Evolutionary conservation across 1,140 invertebrate species (phyloP).

Genomic region (Cheumatopsyche charites): DNA sequence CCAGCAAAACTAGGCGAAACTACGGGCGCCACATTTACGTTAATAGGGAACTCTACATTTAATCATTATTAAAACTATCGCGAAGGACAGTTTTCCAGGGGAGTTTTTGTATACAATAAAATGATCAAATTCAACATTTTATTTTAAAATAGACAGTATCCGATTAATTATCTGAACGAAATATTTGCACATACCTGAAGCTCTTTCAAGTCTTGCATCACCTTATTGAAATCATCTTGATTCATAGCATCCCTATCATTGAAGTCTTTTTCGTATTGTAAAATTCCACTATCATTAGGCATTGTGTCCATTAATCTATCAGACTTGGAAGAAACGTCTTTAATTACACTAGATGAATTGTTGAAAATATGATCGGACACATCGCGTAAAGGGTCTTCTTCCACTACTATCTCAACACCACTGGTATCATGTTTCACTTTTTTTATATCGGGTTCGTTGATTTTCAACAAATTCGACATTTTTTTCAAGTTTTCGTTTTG

Average conservation of each 20-base stretch:
- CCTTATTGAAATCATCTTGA: constrained; percentile 43
- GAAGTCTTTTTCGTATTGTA: constrained; percentile 19
- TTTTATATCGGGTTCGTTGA: constrained; percentile 14
- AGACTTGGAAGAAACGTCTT: constrained; percentile 45
- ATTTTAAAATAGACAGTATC: too few species aligned
- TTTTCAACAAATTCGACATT: background rate
- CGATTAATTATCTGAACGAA: background rate
- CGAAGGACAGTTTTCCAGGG: too few species aligned
- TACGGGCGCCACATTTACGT: too few species aligned
- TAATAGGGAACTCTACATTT: too few species aligned
- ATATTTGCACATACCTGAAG: constrained; percentile 37
- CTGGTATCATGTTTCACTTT: constrained; percentile 11
- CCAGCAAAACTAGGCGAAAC: too few species aligned
- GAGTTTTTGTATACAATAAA: too few species aligned
- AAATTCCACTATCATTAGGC: constrained; percentile 23
- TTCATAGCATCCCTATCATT: constrained; percentile 24
- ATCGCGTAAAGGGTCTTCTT: constrained; percentile 10
- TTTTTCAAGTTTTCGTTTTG: constrained; percentile 8
- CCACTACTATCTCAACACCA: constrained; percentile 12
- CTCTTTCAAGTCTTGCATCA: constrained; percentile 46
- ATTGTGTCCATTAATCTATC: constrained; percentile 43
- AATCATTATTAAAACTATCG: too few species aligned
- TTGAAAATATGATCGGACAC: background rate
- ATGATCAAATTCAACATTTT: too few species aligned
- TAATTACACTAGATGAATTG: constrained; percentile 42